phyloP scores from a whole-genome alignment of 2,797 vertebrate species.

The Harpagifer antarcticus region DNA sequence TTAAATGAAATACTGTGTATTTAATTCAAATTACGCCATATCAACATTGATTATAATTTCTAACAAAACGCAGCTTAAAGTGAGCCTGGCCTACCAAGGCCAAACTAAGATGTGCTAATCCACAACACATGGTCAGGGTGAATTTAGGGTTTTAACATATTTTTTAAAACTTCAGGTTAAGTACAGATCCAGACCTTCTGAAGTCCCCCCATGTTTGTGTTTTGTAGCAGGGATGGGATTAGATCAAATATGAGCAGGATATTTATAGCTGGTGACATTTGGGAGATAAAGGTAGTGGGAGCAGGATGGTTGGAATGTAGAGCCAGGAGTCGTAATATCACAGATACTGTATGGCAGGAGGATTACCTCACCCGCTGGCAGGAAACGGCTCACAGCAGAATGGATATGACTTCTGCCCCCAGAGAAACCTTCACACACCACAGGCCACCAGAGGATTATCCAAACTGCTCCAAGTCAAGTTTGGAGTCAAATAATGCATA shows the following conservation, averaged over 20 bases:
- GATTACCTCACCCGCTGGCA: constrained; percentile 55
- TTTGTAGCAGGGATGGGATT: constrained; percentile 47
- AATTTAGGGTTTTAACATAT: background rate
- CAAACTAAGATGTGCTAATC: background rate
- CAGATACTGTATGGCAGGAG: constrained; percentile 46
- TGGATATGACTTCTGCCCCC: constrained; percentile 34
- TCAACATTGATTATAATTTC: no score
- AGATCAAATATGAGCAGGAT: constrained; percentile 68
- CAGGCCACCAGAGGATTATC: constrained; percentile 2
- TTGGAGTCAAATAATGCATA: background rate
- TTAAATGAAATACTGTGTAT: no score
- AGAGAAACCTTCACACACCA: constrained; percentile 19
- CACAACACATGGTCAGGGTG: background rate
- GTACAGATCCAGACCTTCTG: constrained; percentile 1
- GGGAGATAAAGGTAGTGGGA: constrained; percentile 67
- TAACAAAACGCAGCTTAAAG: no score
- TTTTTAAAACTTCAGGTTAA: background rate
- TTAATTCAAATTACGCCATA: no score
- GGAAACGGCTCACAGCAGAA: constrained; percentile 32
- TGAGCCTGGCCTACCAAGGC: no score
- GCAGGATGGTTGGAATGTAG: constrained; percentile 53
- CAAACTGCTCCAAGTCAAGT: background rate
- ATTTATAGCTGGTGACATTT: constrained; percentile 77
- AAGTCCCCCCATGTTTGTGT: constrained; percentile 26
- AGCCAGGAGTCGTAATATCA: constrained; percentile 52